Percentiles rank a stretch among this genome's conserved stretches.
Evolutionary conservation across 2,888 invertebrate genomes (phyloP).

Genomic region (Nomada flava): DNA sequence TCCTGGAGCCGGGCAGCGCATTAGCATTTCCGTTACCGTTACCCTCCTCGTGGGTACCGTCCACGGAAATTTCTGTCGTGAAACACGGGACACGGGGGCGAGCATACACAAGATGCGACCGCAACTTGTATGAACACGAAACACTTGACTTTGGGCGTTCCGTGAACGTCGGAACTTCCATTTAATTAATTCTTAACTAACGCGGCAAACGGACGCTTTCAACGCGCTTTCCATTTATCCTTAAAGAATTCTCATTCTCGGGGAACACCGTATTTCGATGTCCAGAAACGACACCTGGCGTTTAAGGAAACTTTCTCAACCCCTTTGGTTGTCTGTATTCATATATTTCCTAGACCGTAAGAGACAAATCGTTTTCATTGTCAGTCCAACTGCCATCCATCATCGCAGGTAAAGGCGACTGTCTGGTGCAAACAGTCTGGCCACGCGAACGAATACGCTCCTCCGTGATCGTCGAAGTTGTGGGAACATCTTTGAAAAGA

Average conservation of each 20-base stretch:
- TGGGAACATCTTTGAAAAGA: constrained; percentile 23
- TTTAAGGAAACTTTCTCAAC: constrained; percentile 55
- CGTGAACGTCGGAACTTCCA: constrained; percentile 21
- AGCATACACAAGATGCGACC: constrained; percentile 50
- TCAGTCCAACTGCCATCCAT: constrained; percentile 64
- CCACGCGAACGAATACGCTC: constrained; percentile 32
- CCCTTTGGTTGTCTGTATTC: constrained; percentile 57
- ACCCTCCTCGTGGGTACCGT: constrained; percentile 69
- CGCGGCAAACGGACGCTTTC: not conserved
- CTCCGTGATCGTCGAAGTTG: constrained; percentile 46
- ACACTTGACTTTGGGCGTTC: constrained; percentile 46
- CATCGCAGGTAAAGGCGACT: constrained; percentile 53
- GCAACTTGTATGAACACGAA: constrained; percentile 36
- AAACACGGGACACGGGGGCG: constrained; percentile 50
- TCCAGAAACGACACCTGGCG: constrained; percentile 44
- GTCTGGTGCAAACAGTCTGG: constrained; percentile 45
- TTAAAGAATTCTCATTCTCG: not conserved
- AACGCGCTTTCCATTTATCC: not conserved
- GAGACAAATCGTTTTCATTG: constrained; percentile 71
- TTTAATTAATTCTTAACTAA: constrained; percentile 37
- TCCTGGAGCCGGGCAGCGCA: constrained; percentile 67
- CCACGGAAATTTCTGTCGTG: constrained; percentile 69
- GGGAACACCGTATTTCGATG: not conserved
- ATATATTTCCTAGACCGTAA: constrained; percentile 62
- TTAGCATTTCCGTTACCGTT: constrained; percentile 78